Conservation (phyloP, 2,113 vertebrate species). For the Electrona antarctica region DNA sequence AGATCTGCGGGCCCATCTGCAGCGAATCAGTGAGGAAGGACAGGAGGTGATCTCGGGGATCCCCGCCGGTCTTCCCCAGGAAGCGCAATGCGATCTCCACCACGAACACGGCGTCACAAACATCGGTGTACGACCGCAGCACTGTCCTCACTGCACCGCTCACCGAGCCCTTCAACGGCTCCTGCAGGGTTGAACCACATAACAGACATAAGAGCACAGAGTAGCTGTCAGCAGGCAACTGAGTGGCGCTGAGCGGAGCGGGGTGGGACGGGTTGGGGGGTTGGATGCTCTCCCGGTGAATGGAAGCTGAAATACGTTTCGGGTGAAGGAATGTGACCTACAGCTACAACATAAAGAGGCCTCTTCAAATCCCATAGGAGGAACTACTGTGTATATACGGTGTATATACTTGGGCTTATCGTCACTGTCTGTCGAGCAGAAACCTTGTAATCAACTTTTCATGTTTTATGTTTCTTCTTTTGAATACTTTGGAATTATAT, state of each 20-base stretch:
- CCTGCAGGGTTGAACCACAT: slow-evolving; percentile 42
- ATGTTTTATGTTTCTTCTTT: background rate
- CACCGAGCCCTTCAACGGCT: slow-evolving; percentile 66
- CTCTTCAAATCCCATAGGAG: slow-evolving; percentile 21
- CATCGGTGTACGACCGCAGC: slow-evolving; percentile 75
- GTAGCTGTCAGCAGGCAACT: slow-evolving; percentile 7
- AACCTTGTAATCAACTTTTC: background rate
- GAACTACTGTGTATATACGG: slow-evolving; percentile 25
- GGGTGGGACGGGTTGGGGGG: no score
- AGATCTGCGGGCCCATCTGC: slow-evolving; percentile 69
- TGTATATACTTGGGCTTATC: slow-evolving; percentile 10
- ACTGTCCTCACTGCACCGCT: slow-evolving; percentile 48
- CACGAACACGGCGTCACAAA: slow-evolving; percentile 67
- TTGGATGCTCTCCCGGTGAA: background rate
- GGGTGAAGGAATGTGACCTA: slow-evolving; percentile 41
- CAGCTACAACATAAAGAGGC: slow-evolving; percentile 11
- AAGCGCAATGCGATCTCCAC: slow-evolving; percentile 75
- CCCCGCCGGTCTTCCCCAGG: slow-evolving; percentile 70
- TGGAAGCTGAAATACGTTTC: background rate
- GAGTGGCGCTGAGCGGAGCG: background rate
- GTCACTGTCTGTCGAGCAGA: slow-evolving; percentile 1
- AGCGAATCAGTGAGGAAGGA: slow-evolving; percentile 68
- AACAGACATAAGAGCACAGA: slow-evolving; percentile 6
- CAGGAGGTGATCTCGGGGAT: slow-evolving; percentile 45
- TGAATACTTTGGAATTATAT: no score